Percentiles rank a stretch among this genome's conserved stretches.
Evolutionary conservation across 2,797 vertebrate genomes (phyloP).

Genomic region (Pseudopleuronectes americanus): DNA sequence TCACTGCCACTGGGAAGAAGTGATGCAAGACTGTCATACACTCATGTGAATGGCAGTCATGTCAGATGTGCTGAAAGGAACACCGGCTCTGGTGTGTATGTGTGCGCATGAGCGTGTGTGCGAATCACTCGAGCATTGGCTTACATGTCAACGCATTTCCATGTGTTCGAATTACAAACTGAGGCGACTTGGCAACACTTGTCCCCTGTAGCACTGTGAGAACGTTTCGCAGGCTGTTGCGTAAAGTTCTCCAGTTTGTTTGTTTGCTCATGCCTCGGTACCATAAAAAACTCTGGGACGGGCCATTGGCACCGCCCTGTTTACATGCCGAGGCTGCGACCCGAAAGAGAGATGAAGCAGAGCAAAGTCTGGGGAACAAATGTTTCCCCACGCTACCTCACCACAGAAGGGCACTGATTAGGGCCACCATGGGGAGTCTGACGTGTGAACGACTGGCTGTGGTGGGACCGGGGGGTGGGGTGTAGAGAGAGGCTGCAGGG

Average conservation of each 20-base stretch:
- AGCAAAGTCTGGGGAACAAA: constrained; percentile 74
- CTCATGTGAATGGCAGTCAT: constrained; percentile 16
- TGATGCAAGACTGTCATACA: constrained; percentile 32
- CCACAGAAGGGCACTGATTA: constrained; percentile 65
- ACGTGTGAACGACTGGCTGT: constrained; percentile 65
- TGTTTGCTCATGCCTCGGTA: constrained; percentile 75
- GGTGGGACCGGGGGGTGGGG: constrained; percentile 32
- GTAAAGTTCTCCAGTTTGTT: constrained; percentile 80
- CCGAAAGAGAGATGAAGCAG: constrained; percentile 54
- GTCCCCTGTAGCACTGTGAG: constrained; percentile 62
- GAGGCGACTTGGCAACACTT: constrained; percentile 55
- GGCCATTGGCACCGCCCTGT: constrained; percentile 68
- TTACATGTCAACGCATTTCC: constrained; percentile 57
- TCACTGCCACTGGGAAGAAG: constrained; percentile 9
- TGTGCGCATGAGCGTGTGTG: constrained; percentile 19
- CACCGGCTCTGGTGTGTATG: constrained; percentile 17
- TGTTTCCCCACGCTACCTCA: constrained; percentile 70
- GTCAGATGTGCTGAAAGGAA: constrained; percentile 40
- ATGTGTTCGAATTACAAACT: constrained; percentile 52
- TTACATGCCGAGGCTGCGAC: constrained; percentile 66
- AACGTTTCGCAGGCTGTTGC: constrained; percentile 66
- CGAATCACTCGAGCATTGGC: constrained; percentile 42
- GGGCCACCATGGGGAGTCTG: constrained; percentile 52
- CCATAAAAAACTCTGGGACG: constrained; percentile 75
- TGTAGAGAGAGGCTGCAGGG: constrained; percentile 15